Evolutionary conservation across 2,888 invertebrate species (phyloP).

Genomic region (Volucella bombylans): DNA sequence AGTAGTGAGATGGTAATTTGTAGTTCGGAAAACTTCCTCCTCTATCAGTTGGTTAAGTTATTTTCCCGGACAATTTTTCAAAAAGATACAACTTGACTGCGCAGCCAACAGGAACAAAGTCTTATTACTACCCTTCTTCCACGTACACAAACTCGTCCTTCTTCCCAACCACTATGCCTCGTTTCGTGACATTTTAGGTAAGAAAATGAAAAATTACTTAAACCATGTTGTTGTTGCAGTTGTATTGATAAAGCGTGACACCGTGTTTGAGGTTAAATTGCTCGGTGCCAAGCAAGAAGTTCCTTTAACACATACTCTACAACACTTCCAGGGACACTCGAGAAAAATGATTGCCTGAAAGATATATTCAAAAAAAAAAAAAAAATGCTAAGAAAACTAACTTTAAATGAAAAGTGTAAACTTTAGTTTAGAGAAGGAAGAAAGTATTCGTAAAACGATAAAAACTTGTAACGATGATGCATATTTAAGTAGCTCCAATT

Average conservation of each 20-base stretch:
- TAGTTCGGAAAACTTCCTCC: slow-evolving; percentile 50
- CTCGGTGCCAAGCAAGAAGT: not conserved
- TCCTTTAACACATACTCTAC: slow-evolving; percentile 10
- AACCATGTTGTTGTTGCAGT: slow-evolving; percentile 31
- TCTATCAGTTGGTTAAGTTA: slow-evolving; percentile 22
- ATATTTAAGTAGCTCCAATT: slow-evolving; percentile 56
- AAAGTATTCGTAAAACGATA: not conserved
- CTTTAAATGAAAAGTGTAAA: slow-evolving; percentile 57
- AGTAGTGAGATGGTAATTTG: slow-evolving; percentile 47
- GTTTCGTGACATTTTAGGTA: slow-evolving; percentile 50
- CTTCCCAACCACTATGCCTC: too few species aligned
- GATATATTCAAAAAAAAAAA: slow-evolving; percentile 31
- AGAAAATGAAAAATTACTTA: slow-evolving; percentile 64
- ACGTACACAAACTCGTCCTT: slow-evolving; percentile 18
- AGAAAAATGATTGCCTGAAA: slow-evolving; percentile 66
- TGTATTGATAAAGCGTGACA: slow-evolving; percentile 52
- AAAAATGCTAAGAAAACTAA: not conserved
- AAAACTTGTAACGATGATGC: slow-evolving; percentile 32
- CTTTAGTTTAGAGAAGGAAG: slow-evolving; percentile 15
- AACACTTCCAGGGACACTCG: slow-evolving; percentile 36
- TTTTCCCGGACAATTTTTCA: slow-evolving; percentile 25
- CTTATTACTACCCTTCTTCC: not conserved
- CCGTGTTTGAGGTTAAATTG: not conserved
- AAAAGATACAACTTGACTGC: slow-evolving; percentile 11
- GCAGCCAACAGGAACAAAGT: not conserved